Conservation (phyloP, 2,113 vertebrate genomes). For the Gymnobelideus leadbeateri region DNA sequence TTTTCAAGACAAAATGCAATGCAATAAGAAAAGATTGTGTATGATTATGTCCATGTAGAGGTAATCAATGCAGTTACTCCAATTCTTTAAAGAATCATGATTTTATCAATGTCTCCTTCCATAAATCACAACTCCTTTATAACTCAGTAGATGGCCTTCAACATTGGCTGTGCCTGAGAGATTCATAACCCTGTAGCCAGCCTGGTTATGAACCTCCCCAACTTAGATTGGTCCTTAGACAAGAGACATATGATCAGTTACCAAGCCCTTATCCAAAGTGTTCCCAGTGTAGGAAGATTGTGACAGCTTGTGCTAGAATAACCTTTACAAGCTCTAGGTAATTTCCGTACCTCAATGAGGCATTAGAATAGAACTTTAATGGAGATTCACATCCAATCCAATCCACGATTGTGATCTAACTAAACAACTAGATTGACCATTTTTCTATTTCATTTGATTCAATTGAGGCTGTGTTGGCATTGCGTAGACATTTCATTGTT, state of each 20-base stretch:
- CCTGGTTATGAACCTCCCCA: background rate
- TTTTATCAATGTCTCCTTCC: background rate
- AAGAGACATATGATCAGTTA: background rate
- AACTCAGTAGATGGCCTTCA: background rate
- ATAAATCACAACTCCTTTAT: background rate
- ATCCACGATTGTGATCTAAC: background rate
- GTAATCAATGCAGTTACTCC: background rate
- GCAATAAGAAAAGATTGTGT: background rate
- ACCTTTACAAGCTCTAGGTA: background rate
- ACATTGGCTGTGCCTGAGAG: background rate
- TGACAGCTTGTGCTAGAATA: background rate
- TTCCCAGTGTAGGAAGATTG: background rate
- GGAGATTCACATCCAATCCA: background rate
- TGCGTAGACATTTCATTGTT: background rate
- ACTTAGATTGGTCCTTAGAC: background rate
- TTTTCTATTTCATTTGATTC: background rate
- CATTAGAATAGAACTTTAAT: background rate
- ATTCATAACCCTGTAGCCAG: background rate
- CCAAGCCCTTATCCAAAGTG: background rate
- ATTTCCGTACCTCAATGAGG: background rate
- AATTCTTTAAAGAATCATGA: background rate
- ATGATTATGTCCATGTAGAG: background rate
- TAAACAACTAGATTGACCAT: background rate
- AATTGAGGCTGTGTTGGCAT: background rate
- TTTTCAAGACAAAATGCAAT: background rate